Evolutionary conservation across 2,113 vertebrate genomes (phyloP).

Genomic region (Dicaeum eximium): DNA sequence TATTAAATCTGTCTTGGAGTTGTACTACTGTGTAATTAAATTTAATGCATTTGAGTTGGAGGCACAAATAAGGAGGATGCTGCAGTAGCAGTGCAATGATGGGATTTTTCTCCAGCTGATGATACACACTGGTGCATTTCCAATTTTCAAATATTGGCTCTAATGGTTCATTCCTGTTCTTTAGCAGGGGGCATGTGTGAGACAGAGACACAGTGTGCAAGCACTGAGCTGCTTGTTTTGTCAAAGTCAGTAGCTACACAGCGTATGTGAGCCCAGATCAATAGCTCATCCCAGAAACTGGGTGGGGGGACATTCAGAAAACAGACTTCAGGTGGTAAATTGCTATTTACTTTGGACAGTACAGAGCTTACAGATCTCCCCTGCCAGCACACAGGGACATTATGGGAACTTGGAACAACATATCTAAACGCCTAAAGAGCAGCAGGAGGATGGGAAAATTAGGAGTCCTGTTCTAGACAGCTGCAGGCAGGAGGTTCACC

Average conservation of each 20-base stretch:
- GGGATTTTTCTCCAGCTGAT: not conserved
- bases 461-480: not conserved
- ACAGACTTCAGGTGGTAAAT: not conserved
- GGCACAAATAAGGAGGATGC: constrained; percentile 18
- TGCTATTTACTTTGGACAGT: not conserved
- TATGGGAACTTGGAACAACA: not conserved
- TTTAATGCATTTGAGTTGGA: not conserved
- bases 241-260: not conserved
- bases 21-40: constrained; percentile 34
- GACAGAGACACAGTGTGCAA: not conserved
- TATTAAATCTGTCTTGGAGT: constrained; percentile 17
- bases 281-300: not conserved
- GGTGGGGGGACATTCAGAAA: not conserved
- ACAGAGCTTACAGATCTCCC: not conserved
- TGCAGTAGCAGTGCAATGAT: not conserved
- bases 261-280: not conserved
- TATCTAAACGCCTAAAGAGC: not conserved
- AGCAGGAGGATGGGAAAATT: not conserved
- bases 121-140: not conserved
- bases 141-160: not conserved
- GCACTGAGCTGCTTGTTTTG: not conserved
- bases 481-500: not conserved
- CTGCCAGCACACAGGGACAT: rapidly evolving
- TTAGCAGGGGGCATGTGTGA: not conserved
- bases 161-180: not conserved